phyloP scores from a whole-genome alignment of 2,888 invertebrate genomes.

The Volucella inanis region DNA sequence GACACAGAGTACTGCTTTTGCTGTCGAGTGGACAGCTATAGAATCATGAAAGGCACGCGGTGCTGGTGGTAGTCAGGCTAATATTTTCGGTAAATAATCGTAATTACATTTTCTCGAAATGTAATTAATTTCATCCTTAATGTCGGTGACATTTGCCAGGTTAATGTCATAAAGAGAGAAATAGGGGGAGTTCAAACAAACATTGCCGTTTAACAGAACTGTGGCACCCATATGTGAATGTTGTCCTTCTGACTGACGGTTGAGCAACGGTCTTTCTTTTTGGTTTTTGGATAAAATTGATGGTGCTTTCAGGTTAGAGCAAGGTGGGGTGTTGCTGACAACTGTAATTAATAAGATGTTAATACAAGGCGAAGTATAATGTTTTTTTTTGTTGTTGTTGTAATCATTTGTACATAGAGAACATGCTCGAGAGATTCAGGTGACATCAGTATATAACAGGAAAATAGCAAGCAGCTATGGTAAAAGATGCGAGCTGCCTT shows the following conservation, averaged over 20 bases:
- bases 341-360: constrained; percentile 58
- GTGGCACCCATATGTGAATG: constrained; percentile 32
- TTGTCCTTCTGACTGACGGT: constrained; percentile 37
- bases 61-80: constrained; percentile 34
- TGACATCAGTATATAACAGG: too few relatives aligned
- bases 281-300: neutral
- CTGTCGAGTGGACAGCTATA: neutral
- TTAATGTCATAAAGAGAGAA: constrained; percentile 66
- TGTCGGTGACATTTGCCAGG: constrained; percentile 74
- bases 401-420: too few relatives aligned
- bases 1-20: constrained; percentile 14
- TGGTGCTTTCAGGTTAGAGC: constrained; percentile 15
- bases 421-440: too few relatives aligned
- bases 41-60: neutral
- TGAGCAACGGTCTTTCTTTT: neutral
- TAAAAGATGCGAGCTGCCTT: too few relatives aligned
- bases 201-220: constrained; percentile 42
- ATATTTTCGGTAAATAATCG: constrained; percentile 73
- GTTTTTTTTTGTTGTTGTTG: neutral
- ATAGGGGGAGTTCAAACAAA: constrained; percentile 34
- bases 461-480: too few relatives aligned
- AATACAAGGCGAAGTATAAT: constrained; percentile 16
- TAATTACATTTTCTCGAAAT: constrained; percentile 70
- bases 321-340: constrained; percentile 38
- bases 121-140: constrained; percentile 71